Conservation (phyloP, 1,140 invertebrate species). For the Pogonomyrmex barbatus region DNA sequence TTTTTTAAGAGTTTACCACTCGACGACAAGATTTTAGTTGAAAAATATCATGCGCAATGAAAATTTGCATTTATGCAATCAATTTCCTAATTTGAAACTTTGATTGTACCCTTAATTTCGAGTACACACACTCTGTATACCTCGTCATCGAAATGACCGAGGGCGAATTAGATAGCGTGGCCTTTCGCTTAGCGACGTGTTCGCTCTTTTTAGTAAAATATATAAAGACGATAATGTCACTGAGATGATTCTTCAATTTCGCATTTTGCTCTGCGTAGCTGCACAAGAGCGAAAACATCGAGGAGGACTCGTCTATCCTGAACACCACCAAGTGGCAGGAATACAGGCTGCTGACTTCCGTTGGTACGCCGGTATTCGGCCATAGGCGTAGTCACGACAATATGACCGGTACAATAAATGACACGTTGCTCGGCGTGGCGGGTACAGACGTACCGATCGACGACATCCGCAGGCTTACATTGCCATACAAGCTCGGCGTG, state of each 20-base stretch:
- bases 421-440: conserved; percentile 93
- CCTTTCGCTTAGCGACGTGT: conserved; percentile 20
- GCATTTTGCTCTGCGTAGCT: conserved; percentile 58
- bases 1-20: background rate
- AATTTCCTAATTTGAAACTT: background rate
- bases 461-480: conserved; percentile 94
- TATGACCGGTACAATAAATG: conserved; percentile 88
- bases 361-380: conserved; percentile 95
- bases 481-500: conserved; percentile 96
- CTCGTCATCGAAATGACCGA: conserved; percentile 17
- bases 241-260: conserved; percentile 31
- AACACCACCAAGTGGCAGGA: conserved; percentile 76
- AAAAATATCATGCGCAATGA: background rate
- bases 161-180: conserved; percentile 26
- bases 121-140: background rate
- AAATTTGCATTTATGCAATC: background rate
- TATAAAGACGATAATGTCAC: background rate
- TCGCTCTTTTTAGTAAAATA: conserved; percentile 9
- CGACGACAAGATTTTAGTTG: background rate
- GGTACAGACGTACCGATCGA: conserved; percentile 97
- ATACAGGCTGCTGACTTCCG: conserved; percentile 92
- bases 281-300: conserved; percentile 74
- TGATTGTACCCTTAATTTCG: conserved; percentile 6
- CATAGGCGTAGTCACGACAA: conserved; percentile 88
- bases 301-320: conserved; percentile 65